These are phyloP conservation scores for Asbolus verrucosus DNA, from an alignment of 1,140 invertebrate genomes.

Conservation along the genomic window DNA sequence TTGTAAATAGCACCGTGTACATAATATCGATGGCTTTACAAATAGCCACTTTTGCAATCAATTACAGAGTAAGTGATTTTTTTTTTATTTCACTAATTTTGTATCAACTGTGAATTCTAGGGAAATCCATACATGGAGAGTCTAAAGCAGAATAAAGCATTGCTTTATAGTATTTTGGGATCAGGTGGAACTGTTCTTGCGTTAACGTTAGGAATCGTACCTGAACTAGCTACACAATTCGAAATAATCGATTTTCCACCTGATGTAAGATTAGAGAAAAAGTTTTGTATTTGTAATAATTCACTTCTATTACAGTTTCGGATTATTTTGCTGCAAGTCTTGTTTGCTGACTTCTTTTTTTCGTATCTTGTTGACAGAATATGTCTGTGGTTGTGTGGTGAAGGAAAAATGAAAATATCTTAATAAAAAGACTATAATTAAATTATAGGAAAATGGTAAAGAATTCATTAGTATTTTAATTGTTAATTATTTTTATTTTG, in stretches of 20 bases:
- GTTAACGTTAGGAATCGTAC: slow-evolving; percentile 81
- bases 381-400: slow-evolving; percentile 87
- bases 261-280: too few species aligned
- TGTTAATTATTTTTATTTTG: slow-evolving; percentile 40
- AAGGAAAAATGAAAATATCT: slow-evolving; percentile 53
- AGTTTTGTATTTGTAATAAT: slow-evolving; percentile 56
- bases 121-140: slow-evolving; percentile 99
- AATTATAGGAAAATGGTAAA: slow-evolving; percentile 41
- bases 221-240: slow-evolving; percentile 84
- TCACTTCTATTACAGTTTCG: slow-evolving; percentile 82
- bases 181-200: slow-evolving; percentile 80
- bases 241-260: slow-evolving; percentile 90
- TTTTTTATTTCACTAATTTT: too few species aligned
- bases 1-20: slow-evolving; percentile 98
- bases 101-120: slow-evolving; percentile 68
- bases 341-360: slow-evolving; percentile 85
- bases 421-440: slow-evolving; percentile 44
- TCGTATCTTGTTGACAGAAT: slow-evolving; percentile 86
- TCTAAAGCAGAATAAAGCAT: slow-evolving; percentile 89
- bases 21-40: slow-evolving; percentile 98
- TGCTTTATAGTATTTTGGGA: slow-evolving; percentile 89
- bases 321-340: slow-evolving; percentile 79
- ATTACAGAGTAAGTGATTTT: slow-evolving; percentile 97
- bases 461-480: slow-evolving; percentile 35
- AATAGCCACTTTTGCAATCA: slow-evolving; percentile 98